phyloP scores from a whole-genome alignment of 2,797 vertebrate species.

The Pristis pectinata region DNA sequence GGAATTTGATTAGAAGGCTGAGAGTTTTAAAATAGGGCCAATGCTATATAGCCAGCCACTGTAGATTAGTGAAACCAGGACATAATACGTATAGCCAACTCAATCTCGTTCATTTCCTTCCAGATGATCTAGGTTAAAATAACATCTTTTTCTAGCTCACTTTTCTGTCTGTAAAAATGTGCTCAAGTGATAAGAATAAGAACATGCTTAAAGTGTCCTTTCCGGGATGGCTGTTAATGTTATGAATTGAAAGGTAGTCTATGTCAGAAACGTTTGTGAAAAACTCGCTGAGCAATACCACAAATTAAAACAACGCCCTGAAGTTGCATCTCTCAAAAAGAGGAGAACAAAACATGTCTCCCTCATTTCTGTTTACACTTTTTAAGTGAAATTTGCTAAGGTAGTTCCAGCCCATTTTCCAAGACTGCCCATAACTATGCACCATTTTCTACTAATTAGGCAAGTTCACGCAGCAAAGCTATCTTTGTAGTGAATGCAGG shows the following conservation, averaged over 20 bases:
- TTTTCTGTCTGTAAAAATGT: too few relatives aligned
- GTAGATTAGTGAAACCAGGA: background rate
- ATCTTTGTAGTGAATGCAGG: conserved; percentile 2
- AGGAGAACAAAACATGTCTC: background rate
- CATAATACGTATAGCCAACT: background rate
- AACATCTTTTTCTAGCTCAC: too few relatives aligned
- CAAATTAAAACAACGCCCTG: background rate
- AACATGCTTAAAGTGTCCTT: background rate
- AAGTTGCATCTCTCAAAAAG: background rate
- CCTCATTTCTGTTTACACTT: background rate
- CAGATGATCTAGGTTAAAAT: background rate
- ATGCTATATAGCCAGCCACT: too few relatives aligned
- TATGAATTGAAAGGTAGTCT: background rate
- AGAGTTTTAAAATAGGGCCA: background rate
- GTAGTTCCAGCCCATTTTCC: background rate
- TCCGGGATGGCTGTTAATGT: background rate
- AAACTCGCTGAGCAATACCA: background rate
- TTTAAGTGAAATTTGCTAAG: background rate
- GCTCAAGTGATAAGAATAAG: background rate
- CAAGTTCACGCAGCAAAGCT: conserved; percentile 23
- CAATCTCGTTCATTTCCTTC: background rate
- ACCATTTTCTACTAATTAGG: conserved; percentile 16
- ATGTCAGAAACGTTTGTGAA: background rate
- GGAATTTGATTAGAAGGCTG: background rate
- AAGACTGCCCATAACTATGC: conserved; percentile 8